These are phyloP conservation scores for Ectemnius cavifrons DNA, from an alignment of 2,888 invertebrate species.

Conservation along the genomic window DNA sequence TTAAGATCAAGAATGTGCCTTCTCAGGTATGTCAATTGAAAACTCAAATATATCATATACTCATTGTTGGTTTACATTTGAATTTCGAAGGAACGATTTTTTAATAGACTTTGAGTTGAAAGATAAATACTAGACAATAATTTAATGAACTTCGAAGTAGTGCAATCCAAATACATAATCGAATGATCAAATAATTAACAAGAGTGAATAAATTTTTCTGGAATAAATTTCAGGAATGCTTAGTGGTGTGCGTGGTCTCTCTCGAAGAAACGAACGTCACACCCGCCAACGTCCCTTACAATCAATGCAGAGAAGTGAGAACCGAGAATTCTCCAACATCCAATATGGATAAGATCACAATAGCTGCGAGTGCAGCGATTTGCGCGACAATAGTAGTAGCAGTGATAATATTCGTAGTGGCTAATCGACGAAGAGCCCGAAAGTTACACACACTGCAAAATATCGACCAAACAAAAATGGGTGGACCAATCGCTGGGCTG, in stretches of 20 bases:
- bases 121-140: too few species aligned
- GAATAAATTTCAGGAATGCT: conserved; percentile 86
- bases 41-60: too few species aligned
- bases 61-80: too few species aligned
- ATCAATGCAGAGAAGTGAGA: conserved; percentile 93
- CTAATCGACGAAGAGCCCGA: conserved; percentile 88
- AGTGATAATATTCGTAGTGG: conserved; percentile 93
- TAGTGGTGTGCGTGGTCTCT: conserved; percentile 95
- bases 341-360: conserved; percentile 97
- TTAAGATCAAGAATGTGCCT: conserved; percentile 95
- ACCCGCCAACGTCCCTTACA: conserved; percentile 90
- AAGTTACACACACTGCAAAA: conserved; percentile 84
- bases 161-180: too few species aligned
- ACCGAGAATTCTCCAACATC: conserved; percentile 90
- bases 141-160: too few species aligned
- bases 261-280: conserved; percentile 93
- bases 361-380: conserved; percentile 94
- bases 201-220: too few species aligned
- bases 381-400: conserved; percentile 95
- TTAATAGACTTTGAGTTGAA: too few species aligned
- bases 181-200: too few species aligned
- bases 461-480: conserved; percentile 84
- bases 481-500: conserved; percentile 85
- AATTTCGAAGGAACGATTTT: too few species aligned
- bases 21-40: conserved; percentile 82